phyloP scores from a whole-genome alignment of 2,797 vertebrate species.

The Petrocephalus sullivani region DNA sequence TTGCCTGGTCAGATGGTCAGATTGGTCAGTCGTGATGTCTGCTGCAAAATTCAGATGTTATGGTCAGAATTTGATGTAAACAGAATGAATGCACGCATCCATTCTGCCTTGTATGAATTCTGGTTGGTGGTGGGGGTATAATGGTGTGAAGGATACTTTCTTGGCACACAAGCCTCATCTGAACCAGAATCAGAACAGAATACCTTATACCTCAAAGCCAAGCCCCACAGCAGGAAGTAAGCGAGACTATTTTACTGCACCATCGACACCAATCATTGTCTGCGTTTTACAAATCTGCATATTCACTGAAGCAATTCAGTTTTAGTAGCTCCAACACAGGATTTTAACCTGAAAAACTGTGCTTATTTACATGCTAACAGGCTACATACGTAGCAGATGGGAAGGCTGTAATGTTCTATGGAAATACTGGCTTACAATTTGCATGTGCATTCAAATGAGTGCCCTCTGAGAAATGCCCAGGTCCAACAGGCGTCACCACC shows the following conservation, averaged over 20 bases:
- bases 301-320: background rate
- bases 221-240: background rate
- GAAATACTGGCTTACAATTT: background rate
- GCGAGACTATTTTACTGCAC: background rate
- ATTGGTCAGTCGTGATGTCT: no score
- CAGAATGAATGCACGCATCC: no score
- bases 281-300: background rate
- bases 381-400: background rate
- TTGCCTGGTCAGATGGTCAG: background rate
- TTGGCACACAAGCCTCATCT: background rate
- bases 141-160: background rate
- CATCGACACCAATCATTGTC: background rate
- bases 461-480: background rate
- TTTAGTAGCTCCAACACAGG: background rate
- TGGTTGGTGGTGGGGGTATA: background rate
- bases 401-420: background rate
- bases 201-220: background rate
- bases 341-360: background rate
- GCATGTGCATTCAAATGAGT: background rate
- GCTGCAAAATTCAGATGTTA: no score
- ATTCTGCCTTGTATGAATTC: background rate
- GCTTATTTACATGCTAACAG: background rate
- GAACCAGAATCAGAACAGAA: background rate
- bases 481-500: background rate
- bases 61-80: no score